Base-by-base conservation (phyloP, 2,797 vertebrate species). In the Halcyon badia region DNA sequence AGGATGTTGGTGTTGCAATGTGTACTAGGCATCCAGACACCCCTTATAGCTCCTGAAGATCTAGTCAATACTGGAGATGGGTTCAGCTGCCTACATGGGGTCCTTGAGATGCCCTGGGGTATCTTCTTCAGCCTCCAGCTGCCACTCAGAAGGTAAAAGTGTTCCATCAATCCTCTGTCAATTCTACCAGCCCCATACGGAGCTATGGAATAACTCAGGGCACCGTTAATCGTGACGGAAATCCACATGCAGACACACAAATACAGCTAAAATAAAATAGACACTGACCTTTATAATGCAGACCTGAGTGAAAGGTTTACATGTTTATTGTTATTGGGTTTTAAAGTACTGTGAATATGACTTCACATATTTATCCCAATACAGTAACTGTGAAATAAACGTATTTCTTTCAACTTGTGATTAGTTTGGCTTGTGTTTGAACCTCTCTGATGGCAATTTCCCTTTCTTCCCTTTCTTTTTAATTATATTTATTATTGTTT, bases 151-250 rank as follows among this genome's bases (percentile, higher is more conserved):
- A 73, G 17, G 10, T 52, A 5, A 20, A 51, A 46, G 17, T 58
- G 51, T 73, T 69, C 49, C 42, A 41, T 79, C 48, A 48, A 37
- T 30, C 42, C 30, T 26, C 7, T 68, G 10, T 24, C 11, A 35
- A 62, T 46, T 52, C 46, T 42, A 52, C 35, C 49, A 58, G 7
- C 21, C 37, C 18, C 11, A 19, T 24, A 51, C 0, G 1, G 26
- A 46, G 30, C 15, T 39, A 31, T 18, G 17, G 42, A 77, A 57
- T 77, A 66, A 68, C 16, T 60, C 20, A 18, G 6, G 20, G 6
- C 14, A 66, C 11, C 0, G 0, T 6, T 54, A 10, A 48, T 26
- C 2, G 5, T n/a, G 14, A 7, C 31, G 61, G 30, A 24, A 49
- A 66, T 20, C 11, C 35, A 30, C 8, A 25, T 7, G 25, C 25